Base-by-base conservation (phyloP, 2,113 vertebrate species). In the Gracilinanus agilis region DNA sequence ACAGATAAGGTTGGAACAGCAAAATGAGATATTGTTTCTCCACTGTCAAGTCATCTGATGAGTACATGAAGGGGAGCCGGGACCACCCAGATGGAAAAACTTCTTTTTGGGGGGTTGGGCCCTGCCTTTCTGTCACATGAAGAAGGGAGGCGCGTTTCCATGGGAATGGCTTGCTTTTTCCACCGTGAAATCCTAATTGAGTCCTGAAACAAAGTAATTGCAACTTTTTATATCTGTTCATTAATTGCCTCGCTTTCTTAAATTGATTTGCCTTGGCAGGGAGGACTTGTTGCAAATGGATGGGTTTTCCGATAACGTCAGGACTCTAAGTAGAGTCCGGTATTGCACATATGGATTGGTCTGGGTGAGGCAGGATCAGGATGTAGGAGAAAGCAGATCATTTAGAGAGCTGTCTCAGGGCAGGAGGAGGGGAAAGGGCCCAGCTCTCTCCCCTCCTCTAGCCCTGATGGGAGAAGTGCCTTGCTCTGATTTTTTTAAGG, bases 21-120 rank as follows among this genome's bases (percentile, higher is more conserved):
- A 53, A 90, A 94, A 58, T 44, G 94, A 91, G 90, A 55, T 90
- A 67, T 3, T 61, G 1, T 24, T 24, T 94, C 16, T 91, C 53
- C 44, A 8, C 12, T n/a, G 2, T 56, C 56, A 40, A n/a, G 49
- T 92, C 90, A 49, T 9, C 94, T 96, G 91, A 89, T 44, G 34
- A 91, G 8, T 29, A 67, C 53, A 4, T 89, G 13, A 88, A 90
- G 54, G 56, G 34, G 25, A 93, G 9, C 0, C 54, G 12, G 44
- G 83, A 25, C 9, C 55, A 0, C 1, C 25, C 94, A 44, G 16
- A 67, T 55, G 54, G 91, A 75, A 58, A 13, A n/a, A 40, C n/a
- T 83, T 75, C 1, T n/a, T 21, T 83, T 83, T 21, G 7, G 67
- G 67, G 67, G 16, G n/a, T 83, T 83, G 67, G 67, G 67, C 67